Evolutionary conservation across 2,797 vertebrate species (phyloP).

Genomic region (Acanthurus lineatus): DNA sequence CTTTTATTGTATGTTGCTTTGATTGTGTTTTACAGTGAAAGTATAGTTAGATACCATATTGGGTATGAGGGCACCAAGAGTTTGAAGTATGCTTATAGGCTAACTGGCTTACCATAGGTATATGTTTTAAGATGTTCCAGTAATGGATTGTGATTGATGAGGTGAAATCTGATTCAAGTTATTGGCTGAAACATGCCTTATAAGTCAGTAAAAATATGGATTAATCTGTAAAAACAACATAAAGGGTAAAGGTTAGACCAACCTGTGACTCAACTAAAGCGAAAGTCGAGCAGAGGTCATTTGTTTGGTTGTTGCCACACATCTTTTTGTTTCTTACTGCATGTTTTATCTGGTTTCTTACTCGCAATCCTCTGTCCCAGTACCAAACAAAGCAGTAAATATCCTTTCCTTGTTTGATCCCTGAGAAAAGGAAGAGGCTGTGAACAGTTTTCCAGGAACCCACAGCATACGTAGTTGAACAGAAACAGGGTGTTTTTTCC

Average conservation of each 20-base stretch:
- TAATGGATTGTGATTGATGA: neutral
- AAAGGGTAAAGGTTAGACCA: neutral
- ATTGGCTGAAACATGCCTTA: neutral
- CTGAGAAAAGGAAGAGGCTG: conserved; percentile 80
- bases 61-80: too few relatives aligned
- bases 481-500: conserved; percentile 71
- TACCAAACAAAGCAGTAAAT: conserved; percentile 84
- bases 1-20: conserved; percentile 23
- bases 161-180: neutral
- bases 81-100: neutral
- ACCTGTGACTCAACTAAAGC: neutral
- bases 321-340: conserved; percentile 16
- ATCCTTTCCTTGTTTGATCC: conserved; percentile 77
- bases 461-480: conserved; percentile 50
- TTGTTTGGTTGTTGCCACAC: conserved; percentile 6
- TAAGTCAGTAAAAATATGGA: neutral
- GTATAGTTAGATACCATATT: conserved; percentile 2
- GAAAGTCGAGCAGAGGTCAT: neutral
- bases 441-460: conserved; percentile 80
- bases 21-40: conserved; percentile 36
- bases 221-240: neutral
- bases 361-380: conserved; percentile 51
- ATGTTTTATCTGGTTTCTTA: conserved; percentile 38
- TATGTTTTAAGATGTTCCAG: conserved; percentile 1
- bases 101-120: neutral